These are phyloP conservation scores for Heliconius ethilla DNA, from an alignment of 2,888 invertebrate species.

Conservation along the genomic window DNA sequence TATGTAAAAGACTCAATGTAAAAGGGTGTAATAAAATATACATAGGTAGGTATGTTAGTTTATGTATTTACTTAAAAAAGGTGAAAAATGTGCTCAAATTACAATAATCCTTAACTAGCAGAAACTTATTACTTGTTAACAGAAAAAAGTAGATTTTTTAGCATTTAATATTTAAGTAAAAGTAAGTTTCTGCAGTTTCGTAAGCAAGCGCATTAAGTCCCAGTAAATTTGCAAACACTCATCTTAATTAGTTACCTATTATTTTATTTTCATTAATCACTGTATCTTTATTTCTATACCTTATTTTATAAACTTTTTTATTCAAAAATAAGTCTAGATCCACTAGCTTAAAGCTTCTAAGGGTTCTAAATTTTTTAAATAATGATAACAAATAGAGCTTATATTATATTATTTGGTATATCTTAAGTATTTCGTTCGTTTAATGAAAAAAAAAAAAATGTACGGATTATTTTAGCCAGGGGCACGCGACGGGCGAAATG, in stretches of 20 bases:
- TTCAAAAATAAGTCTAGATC: no score
- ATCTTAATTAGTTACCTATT: neutral
- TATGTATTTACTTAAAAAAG: no score
- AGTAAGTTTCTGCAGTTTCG: neutral
- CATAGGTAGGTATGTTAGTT: no score
- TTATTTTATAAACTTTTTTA: no score
- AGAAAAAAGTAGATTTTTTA: neutral
- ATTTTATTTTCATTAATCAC: no score
- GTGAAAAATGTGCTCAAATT: neutral
- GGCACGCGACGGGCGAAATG: conserved; percentile 47
- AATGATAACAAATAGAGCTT: no score
- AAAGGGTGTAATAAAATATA: no score
- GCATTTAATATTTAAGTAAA: neutral
- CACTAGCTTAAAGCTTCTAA: no score
- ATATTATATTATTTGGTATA: no score
- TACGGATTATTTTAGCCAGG: conserved; percentile 25
- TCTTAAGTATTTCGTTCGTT: neutral
- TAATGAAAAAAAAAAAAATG: conserved; percentile 1
- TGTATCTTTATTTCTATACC: no score
- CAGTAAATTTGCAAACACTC: neutral
- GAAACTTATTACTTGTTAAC: neutral
- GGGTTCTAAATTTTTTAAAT: no score
- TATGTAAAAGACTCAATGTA: no score
- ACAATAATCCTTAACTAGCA: neutral
- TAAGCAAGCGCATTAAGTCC: neutral